Base-by-base conservation (phyloP, 2,113 vertebrate species). In the Macaca nemestrina region DNA sequence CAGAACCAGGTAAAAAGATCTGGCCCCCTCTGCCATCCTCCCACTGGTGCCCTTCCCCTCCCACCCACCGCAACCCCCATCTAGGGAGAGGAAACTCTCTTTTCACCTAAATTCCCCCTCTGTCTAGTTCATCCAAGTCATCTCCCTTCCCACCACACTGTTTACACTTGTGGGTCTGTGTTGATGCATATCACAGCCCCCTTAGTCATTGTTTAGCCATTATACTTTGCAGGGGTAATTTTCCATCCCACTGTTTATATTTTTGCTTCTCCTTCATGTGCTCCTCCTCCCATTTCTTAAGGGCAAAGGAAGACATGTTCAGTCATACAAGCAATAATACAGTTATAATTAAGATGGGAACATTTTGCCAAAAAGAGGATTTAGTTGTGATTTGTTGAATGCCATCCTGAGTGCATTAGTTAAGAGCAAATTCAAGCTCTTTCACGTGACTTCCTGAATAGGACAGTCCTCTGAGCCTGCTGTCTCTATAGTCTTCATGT, bases 231-330 rank as follows among this genome's bases (percentile, higher is more conserved):
- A 95, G 90, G 98, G 94, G 94, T 96, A 96, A 93, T 88, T 97
- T 97, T 98, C 98, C 96, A 97, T 95, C 87, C 89, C 88, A 98
- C 55, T 98, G 97, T 98, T 98, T 98, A 84, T 81, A 87, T 84
- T 96, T 95, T 81, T 82, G 55, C 32, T 92, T 70, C 67, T 92
- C 81, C 52, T 27, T 80, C 23, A 13, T 14, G 11, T 22, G n/a
- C 27, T 7, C 90, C 45, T 52, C 67, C 5, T 67, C 88, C 67
- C 73, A 45, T 91, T 93, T 95, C 61, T 88, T 96, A 96, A 96
- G 78, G 80, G 61, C 38, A 90, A 88, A 59, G 35, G 93, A 92
- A 97, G 93, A 88, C 22, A 55, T 68, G 61, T 95, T 97, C 55
- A 32, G 90, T 96, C 93, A 96, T 45, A 82, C 14, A 87, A 96